Conservation (phyloP, 2,888 invertebrate species). For the Pediacus dermestoides region DNA sequence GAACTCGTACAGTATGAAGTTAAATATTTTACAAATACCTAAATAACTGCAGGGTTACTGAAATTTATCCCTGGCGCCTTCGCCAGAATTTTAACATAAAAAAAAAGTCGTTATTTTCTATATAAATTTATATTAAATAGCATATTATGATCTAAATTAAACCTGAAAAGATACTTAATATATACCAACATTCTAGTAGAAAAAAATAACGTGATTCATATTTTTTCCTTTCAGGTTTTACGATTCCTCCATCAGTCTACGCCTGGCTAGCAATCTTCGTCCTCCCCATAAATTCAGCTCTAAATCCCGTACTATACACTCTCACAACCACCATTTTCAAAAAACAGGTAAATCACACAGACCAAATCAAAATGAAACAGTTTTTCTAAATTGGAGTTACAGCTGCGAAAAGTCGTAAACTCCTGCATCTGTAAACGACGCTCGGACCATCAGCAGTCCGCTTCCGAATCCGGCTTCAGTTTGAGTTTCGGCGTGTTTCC, state of each 20-base stretch:
- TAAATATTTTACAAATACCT: too few relatives aligned
- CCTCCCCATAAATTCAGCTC: constrained; percentile 59
- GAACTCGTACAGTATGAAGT: too few relatives aligned
- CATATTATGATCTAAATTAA: too few relatives aligned
- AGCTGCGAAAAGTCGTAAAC: constrained; percentile 41
- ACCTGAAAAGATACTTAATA: too few relatives aligned
- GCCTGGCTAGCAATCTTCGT: constrained; percentile 61
- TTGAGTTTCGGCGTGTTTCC: constrained; percentile 51
- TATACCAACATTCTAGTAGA: too few relatives aligned
- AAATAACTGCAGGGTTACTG: too few relatives aligned
- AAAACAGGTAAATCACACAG: constrained; percentile 53
- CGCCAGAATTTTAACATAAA: too few relatives aligned
- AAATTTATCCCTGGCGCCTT: too few relatives aligned
- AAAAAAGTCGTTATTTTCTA: too few relatives aligned
- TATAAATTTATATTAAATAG: too few relatives aligned
- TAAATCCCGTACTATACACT: constrained; percentile 62
- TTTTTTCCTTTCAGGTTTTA: too few relatives aligned
- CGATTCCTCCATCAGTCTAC: constrained; percentile 55
- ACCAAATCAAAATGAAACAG: background rate
- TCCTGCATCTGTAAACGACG: constrained; percentile 34
- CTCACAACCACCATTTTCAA: constrained; percentile 59
- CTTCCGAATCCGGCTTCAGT: constrained; percentile 51
- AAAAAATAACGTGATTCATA: too few relatives aligned
- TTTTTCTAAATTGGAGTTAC: constrained; percentile 14
- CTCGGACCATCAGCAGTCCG: constrained; percentile 43